Percentiles rank a stretch among this genome's conserved stretches.
Evolutionary conservation across 2,113 vertebrate genomes (phyloP).

Genomic region (Lipotes vexillifer): DNA sequence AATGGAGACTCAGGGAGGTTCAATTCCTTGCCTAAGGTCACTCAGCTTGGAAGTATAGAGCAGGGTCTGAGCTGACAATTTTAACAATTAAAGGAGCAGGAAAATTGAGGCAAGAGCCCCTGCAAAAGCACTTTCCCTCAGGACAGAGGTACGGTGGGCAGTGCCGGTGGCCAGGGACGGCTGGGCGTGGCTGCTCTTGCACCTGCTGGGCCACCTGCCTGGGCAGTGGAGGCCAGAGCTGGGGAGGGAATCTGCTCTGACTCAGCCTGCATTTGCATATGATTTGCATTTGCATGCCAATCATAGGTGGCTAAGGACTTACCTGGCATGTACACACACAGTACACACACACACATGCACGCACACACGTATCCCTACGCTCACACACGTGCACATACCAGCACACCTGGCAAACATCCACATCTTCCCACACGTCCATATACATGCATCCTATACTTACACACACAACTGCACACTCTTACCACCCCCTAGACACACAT

Average conservation of each 20-base stretch:
- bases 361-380: no score
- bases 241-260: constrained; percentile 34
- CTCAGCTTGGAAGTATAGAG: background rate
- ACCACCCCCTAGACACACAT: background rate
- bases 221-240: background rate
- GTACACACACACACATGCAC: background rate
- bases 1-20: background rate
- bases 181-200: background rate
- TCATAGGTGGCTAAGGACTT: background rate
- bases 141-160: background rate
- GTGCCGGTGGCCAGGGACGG: background rate
- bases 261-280: constrained; percentile 42
- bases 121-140: background rate
- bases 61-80: constrained; percentile 27
- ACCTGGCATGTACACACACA: background rate
- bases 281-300: constrained; percentile 52
- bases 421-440: background rate
- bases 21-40: background rate
- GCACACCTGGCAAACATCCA: background rate
- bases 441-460: background rate
- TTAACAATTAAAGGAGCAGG: constrained; percentile 29
- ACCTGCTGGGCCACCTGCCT: constrained; percentile 55
- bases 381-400: background rate
- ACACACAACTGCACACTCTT: background rate
- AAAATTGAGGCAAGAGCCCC: constrained; percentile 1